These are phyloP conservation scores for Brotula barbata DNA, from an alignment of 2,797 vertebrate species.

Conservation along the genomic window DNA sequence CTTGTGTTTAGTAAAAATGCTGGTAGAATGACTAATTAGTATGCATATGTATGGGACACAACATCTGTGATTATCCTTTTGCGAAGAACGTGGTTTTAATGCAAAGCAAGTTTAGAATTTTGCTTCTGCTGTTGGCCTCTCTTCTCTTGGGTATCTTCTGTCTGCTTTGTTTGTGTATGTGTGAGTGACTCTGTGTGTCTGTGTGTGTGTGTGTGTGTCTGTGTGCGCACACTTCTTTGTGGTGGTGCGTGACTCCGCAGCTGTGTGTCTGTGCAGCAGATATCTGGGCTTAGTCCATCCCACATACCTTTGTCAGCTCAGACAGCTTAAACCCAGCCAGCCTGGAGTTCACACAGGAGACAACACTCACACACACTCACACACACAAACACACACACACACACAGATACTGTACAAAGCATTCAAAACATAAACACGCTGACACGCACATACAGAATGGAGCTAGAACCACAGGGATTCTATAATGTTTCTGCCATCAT, in stretches of 20 bases:
- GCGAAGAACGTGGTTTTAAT: constrained; percentile 41
- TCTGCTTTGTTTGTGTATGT: constrained; percentile 18
- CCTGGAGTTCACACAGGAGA: constrained; percentile 62
- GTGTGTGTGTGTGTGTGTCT: constrained; percentile 13
- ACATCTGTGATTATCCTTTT: too few relatives aligned
- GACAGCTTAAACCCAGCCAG: constrained; percentile 57
- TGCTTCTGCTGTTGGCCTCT: constrained; percentile 25
- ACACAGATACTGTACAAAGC: constrained; percentile 1
- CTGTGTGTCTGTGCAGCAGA: constrained; percentile 53
- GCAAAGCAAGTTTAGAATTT: constrained; percentile 57
- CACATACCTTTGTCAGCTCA: constrained; percentile 67
- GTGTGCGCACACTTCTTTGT: constrained; percentile 26
- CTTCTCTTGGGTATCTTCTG: constrained; percentile 36
- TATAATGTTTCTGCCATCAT: not conserved
- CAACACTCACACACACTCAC: constrained; percentile 31
- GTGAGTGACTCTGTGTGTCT: not conserved
- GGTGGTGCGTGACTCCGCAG: constrained; percentile 38
- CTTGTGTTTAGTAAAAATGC: too few relatives aligned
- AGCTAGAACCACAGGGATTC: constrained; percentile 20
- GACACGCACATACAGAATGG: constrained; percentile 17
- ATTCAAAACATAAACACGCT: constrained; percentile 21
- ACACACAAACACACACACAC: constrained; percentile 1
- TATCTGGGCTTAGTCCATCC: constrained; percentile 69
- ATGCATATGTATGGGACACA: too few relatives aligned
- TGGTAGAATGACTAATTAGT: too few relatives aligned